Evolutionary conservation across 2,888 invertebrate species (phyloP), one percentile per base, ranked within the genome.

Genomic region (Melieria picta): DNA sequence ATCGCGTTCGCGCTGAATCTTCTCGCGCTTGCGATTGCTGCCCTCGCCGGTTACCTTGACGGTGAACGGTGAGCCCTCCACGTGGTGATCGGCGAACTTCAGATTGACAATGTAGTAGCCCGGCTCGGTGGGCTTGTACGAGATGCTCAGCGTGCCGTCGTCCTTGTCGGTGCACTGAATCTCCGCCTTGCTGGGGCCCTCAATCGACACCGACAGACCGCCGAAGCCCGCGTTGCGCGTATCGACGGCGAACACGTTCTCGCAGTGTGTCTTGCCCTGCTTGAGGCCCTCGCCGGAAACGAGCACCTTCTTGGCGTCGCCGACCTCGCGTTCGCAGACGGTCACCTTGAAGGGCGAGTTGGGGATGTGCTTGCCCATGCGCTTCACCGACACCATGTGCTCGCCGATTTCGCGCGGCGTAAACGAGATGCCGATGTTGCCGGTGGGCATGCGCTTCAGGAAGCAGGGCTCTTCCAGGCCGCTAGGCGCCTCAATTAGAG

Each of bases 161-260:
- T 95, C 96, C 87, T 97, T 96, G 88, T 99, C 98, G 75, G 94
- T 93, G 87, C 98, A 98, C 84, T 97, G 96, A 79, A 99, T 98
- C 87, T 99, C 99, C 0, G 98, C 98, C 86, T 99, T 99, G 88
- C 97, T 97, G 43, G 99, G 99, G 4, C 99, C 99, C 89, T 99
- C 99, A 84, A 99, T 96, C 7, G 98, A 98, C 10, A 99, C 90
- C 5, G 97, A 98, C 6, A 99, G 91, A 80, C 98, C 98, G 80
- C 99, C 99, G 82, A 96, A 99, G 10, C 97, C 99, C 73, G 99
- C 98, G 82, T 97, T 96, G 79, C 94, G 93, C 6, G 99, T 99
- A 87, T 99, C 97, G 30, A 99, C 96, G 6, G 92, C 91, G 88
- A 99, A 98, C 4, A 93, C 92, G 86, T 99, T 99, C 78, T 96